These are phyloP conservation scores for Tyrophagus putrescentiae DNA, from an alignment of 1,140 invertebrate species.

Conservation along the genomic window DNA sequence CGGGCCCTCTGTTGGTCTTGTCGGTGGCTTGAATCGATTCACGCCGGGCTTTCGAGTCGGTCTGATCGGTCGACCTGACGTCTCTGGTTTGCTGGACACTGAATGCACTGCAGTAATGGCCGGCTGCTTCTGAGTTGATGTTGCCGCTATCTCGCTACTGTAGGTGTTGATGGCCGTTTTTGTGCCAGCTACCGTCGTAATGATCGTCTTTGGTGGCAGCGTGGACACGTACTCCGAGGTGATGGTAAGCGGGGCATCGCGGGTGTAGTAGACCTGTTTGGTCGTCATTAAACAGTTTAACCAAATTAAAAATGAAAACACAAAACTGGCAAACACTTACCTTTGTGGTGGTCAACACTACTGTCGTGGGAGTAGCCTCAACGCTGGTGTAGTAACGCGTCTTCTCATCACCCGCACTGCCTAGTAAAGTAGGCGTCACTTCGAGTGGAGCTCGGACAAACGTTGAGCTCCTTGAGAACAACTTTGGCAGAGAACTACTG, in stretches of 20 bases:
- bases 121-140: constrained; percentile 14
- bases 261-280: constrained; percentile 28
- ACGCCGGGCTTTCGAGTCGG: constrained; percentile 16
- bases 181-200: constrained; percentile 28
- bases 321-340: neutral
- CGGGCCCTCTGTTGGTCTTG: constrained; percentile 15
- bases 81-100: constrained; percentile 18
- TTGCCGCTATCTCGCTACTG: constrained; percentile 1
- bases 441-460: constrained; percentile 14
- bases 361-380: constrained; percentile 26
- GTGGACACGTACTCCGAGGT: constrained; percentile 29
- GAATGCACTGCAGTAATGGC: constrained; percentile 23
- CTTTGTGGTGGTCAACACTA: constrained; percentile 28
- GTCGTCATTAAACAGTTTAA: neutral
- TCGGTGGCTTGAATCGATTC: constrained; percentile 14
- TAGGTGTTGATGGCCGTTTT: constrained; percentile 24
- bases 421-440: constrained; percentile 26
- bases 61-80: neutral
- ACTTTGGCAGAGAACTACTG: neutral
- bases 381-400: constrained; percentile 28
- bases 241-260: constrained; percentile 28
- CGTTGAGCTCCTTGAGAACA: neutral
- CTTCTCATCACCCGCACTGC: too few species aligned
- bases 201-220: constrained; percentile 28
- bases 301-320: neutral